Evolutionary conservation across 2,113 vertebrate genomes (phyloP).

Genomic region (Tachuris rubrigastra): DNA sequence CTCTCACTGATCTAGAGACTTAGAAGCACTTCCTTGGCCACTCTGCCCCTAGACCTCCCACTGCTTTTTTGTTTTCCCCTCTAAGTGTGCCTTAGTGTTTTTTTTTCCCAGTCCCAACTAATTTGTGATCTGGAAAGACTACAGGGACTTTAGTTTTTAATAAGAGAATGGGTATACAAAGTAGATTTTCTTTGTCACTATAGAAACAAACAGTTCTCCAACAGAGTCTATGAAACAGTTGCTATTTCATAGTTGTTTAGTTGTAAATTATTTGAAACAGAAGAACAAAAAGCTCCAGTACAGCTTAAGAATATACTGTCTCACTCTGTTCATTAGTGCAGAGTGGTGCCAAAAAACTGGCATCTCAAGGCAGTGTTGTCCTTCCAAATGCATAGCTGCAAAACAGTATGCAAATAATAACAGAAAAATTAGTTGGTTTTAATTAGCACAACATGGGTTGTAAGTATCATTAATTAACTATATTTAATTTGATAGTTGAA

Average conservation of each 20-base stretch:
- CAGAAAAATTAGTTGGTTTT: not conserved
- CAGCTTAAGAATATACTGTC: conserved; percentile 9
- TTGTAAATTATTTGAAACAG: conserved; percentile 28
- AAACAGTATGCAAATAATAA: conserved; percentile 9
- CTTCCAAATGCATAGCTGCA: not conserved
- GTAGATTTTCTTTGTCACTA: not conserved
- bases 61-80: not conserved
- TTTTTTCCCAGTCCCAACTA: not conserved
- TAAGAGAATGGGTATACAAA: not conserved
- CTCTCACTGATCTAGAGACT: not conserved
- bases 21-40: not conserved
- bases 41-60: not conserved
- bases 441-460: not conserved
- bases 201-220: not conserved
- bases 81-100: not conserved
- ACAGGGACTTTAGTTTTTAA: not conserved
- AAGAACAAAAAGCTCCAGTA: conserved; percentile 21
- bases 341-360: not conserved
- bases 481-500: not conserved
- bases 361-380: not conserved
- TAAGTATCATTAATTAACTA: not conserved
- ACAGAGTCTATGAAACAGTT: not conserved
- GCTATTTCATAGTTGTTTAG: conserved; percentile 11
- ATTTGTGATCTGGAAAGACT: not conserved
- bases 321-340: conserved; percentile 23